These are phyloP conservation scores for Serilophus lunatus DNA, from an alignment of 2,113 vertebrate genomes.

Conservation along the genomic window DNA sequence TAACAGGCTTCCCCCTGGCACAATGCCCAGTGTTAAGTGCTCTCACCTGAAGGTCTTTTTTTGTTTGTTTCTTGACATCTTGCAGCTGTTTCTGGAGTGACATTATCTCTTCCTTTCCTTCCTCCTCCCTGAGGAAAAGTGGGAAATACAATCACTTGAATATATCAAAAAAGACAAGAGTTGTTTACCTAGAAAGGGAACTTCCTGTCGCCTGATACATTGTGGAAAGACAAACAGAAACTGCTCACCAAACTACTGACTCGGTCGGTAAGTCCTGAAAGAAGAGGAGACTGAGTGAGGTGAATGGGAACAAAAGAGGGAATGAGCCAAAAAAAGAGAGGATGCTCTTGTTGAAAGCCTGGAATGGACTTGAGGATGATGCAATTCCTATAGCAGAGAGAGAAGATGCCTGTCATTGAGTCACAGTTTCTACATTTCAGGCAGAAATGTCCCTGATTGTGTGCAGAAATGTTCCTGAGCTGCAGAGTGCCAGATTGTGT, in stretches of 20 bases:
- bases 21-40: not conserved
- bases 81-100: constrained; percentile 77
- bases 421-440: not conserved
- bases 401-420: not conserved
- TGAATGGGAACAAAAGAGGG: not conserved
- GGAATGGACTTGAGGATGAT: not conserved
- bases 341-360: not conserved
- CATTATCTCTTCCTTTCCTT: constrained; percentile 72
- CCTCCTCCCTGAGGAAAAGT: constrained; percentile 74
- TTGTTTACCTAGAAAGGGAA: not conserved
- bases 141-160: not conserved
- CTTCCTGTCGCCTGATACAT: not conserved
- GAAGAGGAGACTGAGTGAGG: not conserved
- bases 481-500: not conserved
- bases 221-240: not conserved
- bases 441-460: not conserved
- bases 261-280: not conserved
- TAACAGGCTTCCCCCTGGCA: not conserved
- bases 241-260: not conserved
- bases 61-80: constrained; percentile 74
- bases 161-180: not conserved
- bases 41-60: constrained; percentile 78
- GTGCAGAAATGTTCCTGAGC: not conserved
- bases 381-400: not conserved
- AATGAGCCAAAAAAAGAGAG: not conserved